Evolutionary conservation across 2,888 invertebrate genomes (phyloP).

Genomic region (Acrocera orbiculus): DNA sequence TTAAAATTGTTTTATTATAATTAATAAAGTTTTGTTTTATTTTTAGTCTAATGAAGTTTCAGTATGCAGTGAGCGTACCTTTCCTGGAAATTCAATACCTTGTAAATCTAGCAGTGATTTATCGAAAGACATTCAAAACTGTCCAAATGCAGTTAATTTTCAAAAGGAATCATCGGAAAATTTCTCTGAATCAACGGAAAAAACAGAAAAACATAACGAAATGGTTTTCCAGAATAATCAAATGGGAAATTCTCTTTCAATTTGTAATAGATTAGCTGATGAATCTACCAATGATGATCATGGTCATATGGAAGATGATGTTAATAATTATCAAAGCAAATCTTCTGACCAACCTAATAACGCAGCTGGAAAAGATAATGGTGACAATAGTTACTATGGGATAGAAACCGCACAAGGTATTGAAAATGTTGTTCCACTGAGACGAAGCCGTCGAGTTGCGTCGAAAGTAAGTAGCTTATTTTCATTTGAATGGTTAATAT

Average conservation of each 20-base stretch:
- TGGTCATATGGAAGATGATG: slow-evolving; percentile 22
- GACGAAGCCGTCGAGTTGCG: too few relatives aligned
- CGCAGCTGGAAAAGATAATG: slow-evolving; percentile 11
- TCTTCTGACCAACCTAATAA: background rate
- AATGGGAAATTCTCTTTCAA: background rate
- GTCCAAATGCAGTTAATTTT: slow-evolving; percentile 36
- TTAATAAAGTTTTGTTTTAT: too few relatives aligned
- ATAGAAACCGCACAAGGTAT: slow-evolving; percentile 35
- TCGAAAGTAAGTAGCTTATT: too few relatives aligned
- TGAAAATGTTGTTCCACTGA: too few relatives aligned
- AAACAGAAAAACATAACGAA: slow-evolving; percentile 28
- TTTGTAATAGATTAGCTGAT: too few relatives aligned
- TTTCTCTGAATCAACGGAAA: slow-evolving; percentile 22
- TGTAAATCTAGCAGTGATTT: slow-evolving; percentile 73
- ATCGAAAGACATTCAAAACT: slow-evolving; percentile 54
- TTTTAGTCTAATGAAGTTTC: too few relatives aligned
- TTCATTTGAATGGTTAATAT: too few relatives aligned
- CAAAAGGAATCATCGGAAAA: slow-evolving; percentile 28
- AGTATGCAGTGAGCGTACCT: too few relatives aligned
- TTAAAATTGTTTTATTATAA: too few relatives aligned
- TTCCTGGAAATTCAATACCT: slow-evolving; percentile 45
- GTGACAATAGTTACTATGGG: slow-evolving; percentile 32
- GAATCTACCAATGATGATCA: slow-evolving; percentile 23
- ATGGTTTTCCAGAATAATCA: too few relatives aligned
- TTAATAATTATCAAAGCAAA: slow-evolving; percentile 29